These are phyloP conservation scores for Pituophis catenifer DNA, from an alignment of 2,113 vertebrate species.

Conservation along the genomic window DNA sequence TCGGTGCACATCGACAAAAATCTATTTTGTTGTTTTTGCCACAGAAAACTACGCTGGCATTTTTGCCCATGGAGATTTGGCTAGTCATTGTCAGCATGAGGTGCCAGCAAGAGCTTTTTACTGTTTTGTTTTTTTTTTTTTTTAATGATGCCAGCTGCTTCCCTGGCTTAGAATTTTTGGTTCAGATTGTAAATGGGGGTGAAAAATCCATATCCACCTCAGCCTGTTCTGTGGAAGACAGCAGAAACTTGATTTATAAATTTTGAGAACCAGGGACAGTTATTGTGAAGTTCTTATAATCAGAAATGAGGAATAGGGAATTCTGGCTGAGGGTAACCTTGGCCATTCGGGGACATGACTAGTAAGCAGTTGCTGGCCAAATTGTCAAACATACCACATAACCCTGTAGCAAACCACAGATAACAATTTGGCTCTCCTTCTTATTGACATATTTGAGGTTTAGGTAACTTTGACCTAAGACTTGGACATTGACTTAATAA, in stretches of 20 bases:
- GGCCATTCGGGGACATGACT: conserved; percentile 14
- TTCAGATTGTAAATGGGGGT: conserved; percentile 80
- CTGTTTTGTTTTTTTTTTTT: conserved; percentile 42
- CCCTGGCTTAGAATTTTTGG: conserved; percentile 77
- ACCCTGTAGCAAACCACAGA: conserved; percentile 10
- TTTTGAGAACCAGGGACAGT: conserved; percentile 53
- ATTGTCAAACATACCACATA: not conserved
- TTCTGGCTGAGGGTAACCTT: not conserved
- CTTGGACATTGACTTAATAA: not conserved
- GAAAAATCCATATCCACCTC: conserved; percentile 76
- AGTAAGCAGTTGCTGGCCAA: not conserved
- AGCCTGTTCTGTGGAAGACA: conserved; percentile 72
- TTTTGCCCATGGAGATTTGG: conserved; percentile 77
- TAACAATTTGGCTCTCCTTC: not conserved
- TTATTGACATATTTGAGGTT: not conserved
- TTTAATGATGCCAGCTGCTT: conserved; percentile 82
- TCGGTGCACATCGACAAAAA: conserved; percentile 80
- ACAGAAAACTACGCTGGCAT: conserved; percentile 78
- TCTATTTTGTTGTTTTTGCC: conserved; percentile 81
- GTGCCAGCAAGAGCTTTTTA: conserved; percentile 78
- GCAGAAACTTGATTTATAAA: conserved; percentile 68
- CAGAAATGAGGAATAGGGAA: conserved; percentile 27
- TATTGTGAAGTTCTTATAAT: conserved; percentile 61
- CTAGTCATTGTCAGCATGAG: conserved; percentile 75
- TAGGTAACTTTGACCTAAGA: conserved; percentile 19